Conservation (phyloP, 2,888 invertebrate species). For the Anarsia innoxiella region DNA sequence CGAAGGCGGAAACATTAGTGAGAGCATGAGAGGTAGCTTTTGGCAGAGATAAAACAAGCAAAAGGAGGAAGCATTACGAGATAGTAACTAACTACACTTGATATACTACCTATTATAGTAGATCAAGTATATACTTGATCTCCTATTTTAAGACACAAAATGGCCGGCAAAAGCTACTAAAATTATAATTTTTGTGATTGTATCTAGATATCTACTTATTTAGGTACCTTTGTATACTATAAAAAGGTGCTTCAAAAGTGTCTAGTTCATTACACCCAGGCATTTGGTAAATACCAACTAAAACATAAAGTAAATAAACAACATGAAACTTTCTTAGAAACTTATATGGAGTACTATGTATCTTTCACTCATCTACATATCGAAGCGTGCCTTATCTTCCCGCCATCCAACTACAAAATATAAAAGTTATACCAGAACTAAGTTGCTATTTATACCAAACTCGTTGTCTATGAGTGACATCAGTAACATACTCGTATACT, state of each 20-base stretch:
- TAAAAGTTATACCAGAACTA: too few relatives aligned
- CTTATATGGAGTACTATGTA: neutral
- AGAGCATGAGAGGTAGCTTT: neutral
- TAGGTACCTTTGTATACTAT: too few relatives aligned
- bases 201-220: neutral
- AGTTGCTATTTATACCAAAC: too few relatives aligned
- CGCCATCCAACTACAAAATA: neutral
- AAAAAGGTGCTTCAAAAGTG: too few relatives aligned
- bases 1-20: conserved; percentile 13
- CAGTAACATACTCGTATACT: neutral
- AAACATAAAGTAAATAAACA: too few relatives aligned
- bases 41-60: neutral
- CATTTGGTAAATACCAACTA: too few relatives aligned
- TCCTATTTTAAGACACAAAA: neutral
- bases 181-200: neutral
- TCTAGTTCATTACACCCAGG: too few relatives aligned
- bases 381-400: neutral
- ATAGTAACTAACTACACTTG: neutral
- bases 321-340: too few relatives aligned
- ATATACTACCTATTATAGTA: neutral
- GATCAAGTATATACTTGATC: neutral
- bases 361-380: neutral
- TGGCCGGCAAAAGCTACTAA: neutral
- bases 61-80: neutral
- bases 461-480: neutral